A percentile compares a stretch with the other conserved stretches of the same genome.
Conservation (phyloP, 1,140 invertebrate species). For the Scaptomyza pallida region DNA sequence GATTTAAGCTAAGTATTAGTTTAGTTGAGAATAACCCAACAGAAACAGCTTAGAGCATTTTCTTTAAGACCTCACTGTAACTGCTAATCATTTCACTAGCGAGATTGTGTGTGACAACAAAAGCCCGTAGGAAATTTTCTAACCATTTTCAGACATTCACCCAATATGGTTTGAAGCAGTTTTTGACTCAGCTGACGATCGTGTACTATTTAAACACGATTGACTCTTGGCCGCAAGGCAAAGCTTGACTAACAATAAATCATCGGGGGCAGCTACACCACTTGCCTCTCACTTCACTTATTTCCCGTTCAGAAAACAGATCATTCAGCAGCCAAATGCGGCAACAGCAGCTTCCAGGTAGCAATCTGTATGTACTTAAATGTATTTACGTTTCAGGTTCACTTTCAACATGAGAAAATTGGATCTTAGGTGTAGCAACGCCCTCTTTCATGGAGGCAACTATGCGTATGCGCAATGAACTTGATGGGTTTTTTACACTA, state of each 20-base stretch:
- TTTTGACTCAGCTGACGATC: conserved; percentile 18
- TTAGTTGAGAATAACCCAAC: too few relatives aligned
- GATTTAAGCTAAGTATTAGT: not conserved
- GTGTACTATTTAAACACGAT: conserved; percentile 50
- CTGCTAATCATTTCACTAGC: conserved; percentile 43
- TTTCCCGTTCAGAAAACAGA: conserved; percentile 1
- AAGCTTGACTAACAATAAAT: conserved; percentile 55
- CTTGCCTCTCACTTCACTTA: conserved; percentile 30
- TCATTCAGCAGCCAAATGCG: conserved; percentile 54
- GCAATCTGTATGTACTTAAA: too few relatives aligned
- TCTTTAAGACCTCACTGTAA: conserved; percentile 6
- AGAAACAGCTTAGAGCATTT: not conserved
- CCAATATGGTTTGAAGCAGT: conserved; percentile 55
- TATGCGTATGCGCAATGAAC: too few relatives aligned
- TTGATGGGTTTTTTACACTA: too few relatives aligned
- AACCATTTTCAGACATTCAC: conserved; percentile 51
- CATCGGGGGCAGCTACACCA: conserved; percentile 39
- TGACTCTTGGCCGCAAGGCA: conserved; percentile 63
- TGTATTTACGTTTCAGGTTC: too few relatives aligned
- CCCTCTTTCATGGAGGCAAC: too few relatives aligned
- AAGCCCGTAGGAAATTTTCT: conserved; percentile 61
- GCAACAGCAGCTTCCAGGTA: conserved; percentile 13
- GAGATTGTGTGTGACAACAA: conserved; percentile 46
- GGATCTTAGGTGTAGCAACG: too few relatives aligned
- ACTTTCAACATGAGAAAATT: too few relatives aligned